Percentiles rank a stretch among this genome's conserved stretches.
Evolutionary conservation across 2,888 invertebrate species (phyloP).

Genomic region (Cephus pulcher): DNA sequence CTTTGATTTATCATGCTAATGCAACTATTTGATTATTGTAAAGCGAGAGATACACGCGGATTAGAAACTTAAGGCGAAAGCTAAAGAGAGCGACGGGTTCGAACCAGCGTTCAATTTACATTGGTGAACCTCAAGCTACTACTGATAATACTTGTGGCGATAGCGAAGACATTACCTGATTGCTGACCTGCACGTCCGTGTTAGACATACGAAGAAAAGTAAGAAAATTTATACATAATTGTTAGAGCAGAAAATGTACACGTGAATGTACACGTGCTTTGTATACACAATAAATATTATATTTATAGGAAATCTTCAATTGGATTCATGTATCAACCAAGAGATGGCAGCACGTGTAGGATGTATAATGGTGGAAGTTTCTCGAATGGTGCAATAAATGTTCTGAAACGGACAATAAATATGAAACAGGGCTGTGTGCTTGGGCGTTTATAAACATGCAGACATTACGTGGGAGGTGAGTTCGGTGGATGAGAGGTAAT

Average conservation of each 20-base stretch:
- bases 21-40: not conserved
- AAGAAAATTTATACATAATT: constrained; percentile 11
- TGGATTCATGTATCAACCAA: not conserved
- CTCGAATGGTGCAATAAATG: not conserved
- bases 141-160: not conserved
- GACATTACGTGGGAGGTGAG: not conserved
- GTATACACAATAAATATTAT: not conserved
- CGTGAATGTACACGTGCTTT: not conserved
- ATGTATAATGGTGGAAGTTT: not conserved
- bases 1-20: not conserved
- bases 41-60: not conserved
- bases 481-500: not conserved
- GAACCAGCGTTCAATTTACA: not conserved
- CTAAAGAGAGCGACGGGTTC: not conserved
- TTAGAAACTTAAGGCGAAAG: not conserved
- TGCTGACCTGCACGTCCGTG: constrained; percentile 30
- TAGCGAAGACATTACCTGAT: constrained; percentile 30
- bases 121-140: not conserved
- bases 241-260: not conserved
- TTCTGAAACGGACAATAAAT: not conserved
- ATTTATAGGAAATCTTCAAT: not conserved
- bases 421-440: not conserved
- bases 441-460: not conserved
- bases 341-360: not conserved
- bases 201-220: constrained; percentile 26